A percentile compares a stretch with the other conserved stretches of the same genome.
These are phyloP conservation scores for Stenodera caucasica DNA, from an alignment of 2,888 invertebrate species.

Conservation along the genomic window DNA sequence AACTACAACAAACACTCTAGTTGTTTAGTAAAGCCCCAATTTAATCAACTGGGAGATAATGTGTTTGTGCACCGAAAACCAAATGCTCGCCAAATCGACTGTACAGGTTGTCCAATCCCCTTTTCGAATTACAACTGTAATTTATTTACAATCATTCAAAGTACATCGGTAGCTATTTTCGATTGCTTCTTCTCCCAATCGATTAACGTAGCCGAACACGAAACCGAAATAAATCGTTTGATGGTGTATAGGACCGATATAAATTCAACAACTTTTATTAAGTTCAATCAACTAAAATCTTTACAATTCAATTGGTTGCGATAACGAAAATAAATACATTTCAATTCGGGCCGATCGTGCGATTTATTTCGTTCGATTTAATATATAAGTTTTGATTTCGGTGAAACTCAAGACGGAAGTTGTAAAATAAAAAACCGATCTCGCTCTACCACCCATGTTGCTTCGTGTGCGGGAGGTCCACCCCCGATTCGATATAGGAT, in stretches of 20 bases:
- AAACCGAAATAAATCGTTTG: not conserved
- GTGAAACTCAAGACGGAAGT: constrained; percentile 12
- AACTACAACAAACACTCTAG: not conserved
- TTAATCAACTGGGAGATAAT: constrained; percentile 3
- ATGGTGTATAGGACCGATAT: no score
- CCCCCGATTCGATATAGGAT: no score
- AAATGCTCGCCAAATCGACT: not conserved
- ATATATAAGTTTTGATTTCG: no score
- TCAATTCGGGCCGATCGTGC: no score
- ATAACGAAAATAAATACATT: no score
- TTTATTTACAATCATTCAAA: constrained; percentile 8
- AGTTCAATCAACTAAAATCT: not conserved
- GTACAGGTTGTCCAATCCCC: not conserved
- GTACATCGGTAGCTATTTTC: not conserved
- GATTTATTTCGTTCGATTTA: no score
- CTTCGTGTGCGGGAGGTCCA: constrained; percentile 7
- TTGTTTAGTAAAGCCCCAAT: not conserved
- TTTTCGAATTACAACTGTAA: no score
- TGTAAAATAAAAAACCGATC: constrained; percentile 12
- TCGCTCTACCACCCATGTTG: constrained; percentile 21
- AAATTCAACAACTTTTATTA: not conserved
- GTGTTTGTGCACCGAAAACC: not conserved
- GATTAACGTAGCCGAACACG: not conserved
- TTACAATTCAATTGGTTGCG: not conserved
- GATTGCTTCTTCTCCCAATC: not conserved